phyloP scores from a whole-genome alignment of 2,888 invertebrate species.

The Diaphora mendica region DNA sequence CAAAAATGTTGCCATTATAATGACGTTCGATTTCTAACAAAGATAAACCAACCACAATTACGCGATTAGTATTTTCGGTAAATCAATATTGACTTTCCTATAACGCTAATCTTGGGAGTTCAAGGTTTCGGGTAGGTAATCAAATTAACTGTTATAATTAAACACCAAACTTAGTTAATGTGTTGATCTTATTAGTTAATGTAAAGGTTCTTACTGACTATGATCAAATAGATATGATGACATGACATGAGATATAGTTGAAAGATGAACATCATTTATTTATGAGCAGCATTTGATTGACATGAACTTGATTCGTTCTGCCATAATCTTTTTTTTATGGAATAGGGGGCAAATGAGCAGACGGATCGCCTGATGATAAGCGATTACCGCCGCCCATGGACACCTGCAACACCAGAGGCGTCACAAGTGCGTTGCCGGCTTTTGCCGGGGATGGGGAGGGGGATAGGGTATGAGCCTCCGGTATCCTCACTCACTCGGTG shows the following conservation, averaged over 20 bases:
- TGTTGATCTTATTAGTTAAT: not conserved
- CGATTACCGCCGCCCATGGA: too few relatives aligned
- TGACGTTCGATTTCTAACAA: too few relatives aligned
- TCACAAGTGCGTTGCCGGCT: too few relatives aligned
- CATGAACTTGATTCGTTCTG: not conserved
- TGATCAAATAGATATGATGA: not conserved
- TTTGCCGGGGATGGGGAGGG: too few relatives aligned
- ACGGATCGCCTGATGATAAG: too few relatives aligned
- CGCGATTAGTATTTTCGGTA: not conserved
- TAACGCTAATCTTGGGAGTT: not conserved
- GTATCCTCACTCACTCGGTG: too few relatives aligned
- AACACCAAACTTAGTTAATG: slow-evolving; percentile 7
- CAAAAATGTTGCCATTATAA: too few relatives aligned
- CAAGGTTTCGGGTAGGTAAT: not conserved
- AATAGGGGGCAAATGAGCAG: too few relatives aligned
- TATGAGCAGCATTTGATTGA: not conserved
- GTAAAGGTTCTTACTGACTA: not conserved
- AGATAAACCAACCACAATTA: not conserved
- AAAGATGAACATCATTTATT: not conserved
- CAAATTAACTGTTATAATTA: slow-evolving; percentile 10
- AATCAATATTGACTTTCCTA: not conserved
- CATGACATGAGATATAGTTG: not conserved
- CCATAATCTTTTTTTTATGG: too few relatives aligned
- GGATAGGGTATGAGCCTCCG: too few relatives aligned
- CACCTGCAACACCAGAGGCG: too few relatives aligned